Percentiles rank a stretch among this genome's conserved stretches.
These are phyloP conservation scores for Lepidothrix coronata DNA, from an alignment of 2,113 vertebrate species.

Conservation along the genomic window DNA sequence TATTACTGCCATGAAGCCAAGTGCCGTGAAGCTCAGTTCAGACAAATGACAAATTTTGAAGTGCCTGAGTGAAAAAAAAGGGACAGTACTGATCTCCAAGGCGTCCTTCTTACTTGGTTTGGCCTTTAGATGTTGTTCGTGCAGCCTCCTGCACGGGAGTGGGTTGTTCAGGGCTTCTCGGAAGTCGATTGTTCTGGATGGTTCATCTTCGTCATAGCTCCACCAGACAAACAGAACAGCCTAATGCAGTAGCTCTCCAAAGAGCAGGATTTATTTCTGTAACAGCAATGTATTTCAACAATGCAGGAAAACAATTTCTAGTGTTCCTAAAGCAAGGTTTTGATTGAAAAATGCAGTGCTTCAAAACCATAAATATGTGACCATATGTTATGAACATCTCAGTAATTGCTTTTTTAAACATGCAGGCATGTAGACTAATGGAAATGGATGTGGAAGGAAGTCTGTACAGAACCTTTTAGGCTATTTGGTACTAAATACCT, in stretches of 20 bases:
- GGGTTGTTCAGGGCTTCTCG: neutral
- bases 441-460: neutral
- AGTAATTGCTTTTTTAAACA: constrained; percentile 39
- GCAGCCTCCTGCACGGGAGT: neutral
- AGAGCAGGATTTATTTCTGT: constrained; percentile 11
- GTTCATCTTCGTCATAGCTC: neutral
- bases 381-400: constrained; percentile 49
- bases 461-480: neutral
- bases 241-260: neutral
- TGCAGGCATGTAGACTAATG: neutral
- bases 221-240: neutral
- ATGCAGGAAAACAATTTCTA: neutral
- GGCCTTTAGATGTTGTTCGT: neutral
- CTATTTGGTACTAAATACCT: constrained; percentile 7
- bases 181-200: neutral
- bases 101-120: neutral
- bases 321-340: neutral
- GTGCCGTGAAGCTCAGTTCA: neutral
- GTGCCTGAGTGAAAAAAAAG: neutral
- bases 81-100: neutral
- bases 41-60: neutral
- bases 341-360: constrained; percentile 39
- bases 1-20: neutral
- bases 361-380: constrained; percentile 26
- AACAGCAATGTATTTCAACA: neutral